Conservation (phyloP, 2,113 vertebrate genomes). For the Salvelinus fontinalis region DNA sequence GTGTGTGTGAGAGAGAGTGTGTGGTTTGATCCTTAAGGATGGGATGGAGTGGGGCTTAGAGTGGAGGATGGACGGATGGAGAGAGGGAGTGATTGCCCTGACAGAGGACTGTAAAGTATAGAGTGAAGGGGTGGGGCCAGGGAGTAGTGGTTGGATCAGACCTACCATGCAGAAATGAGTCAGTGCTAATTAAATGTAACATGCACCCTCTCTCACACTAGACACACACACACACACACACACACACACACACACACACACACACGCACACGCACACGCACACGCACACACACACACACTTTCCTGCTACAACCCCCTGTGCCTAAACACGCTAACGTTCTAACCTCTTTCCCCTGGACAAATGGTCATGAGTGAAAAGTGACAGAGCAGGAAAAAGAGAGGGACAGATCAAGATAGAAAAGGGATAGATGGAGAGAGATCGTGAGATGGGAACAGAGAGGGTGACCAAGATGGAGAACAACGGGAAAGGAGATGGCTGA, state of each 20-base stretch:
- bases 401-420: not conserved
- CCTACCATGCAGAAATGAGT: slow-evolving; percentile 59
- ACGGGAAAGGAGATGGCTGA: not conserved
- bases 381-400: not conserved
- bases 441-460: not conserved
- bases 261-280: too few species aligned
- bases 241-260: too few species aligned
- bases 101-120: slow-evolving; percentile 34
- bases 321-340: not conserved
- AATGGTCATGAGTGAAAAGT: not conserved
- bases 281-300: not conserved
- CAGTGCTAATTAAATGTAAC: too few species aligned
- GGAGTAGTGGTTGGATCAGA: slow-evolving; percentile 11
- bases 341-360: not conserved
- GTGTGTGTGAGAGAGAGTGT: not conserved
- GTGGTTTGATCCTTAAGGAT: slow-evolving; percentile 53
- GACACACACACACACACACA: slow-evolving; percentile 16
- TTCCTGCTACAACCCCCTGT: not conserved
- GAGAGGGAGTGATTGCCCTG: slow-evolving; percentile 22
- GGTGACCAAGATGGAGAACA: slow-evolving; percentile 8
- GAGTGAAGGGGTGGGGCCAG: slow-evolving; percentile 31
- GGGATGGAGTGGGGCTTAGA: slow-evolving; percentile 36
- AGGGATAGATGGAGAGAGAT: slow-evolving; percentile 7
- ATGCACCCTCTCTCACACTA: slow-evolving; percentile 4
- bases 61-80: slow-evolving; percentile 49